These are phyloP conservation scores for Apis florea DNA, from an alignment of 1,140 invertebrate genomes.

Conservation along the genomic window DNA sequence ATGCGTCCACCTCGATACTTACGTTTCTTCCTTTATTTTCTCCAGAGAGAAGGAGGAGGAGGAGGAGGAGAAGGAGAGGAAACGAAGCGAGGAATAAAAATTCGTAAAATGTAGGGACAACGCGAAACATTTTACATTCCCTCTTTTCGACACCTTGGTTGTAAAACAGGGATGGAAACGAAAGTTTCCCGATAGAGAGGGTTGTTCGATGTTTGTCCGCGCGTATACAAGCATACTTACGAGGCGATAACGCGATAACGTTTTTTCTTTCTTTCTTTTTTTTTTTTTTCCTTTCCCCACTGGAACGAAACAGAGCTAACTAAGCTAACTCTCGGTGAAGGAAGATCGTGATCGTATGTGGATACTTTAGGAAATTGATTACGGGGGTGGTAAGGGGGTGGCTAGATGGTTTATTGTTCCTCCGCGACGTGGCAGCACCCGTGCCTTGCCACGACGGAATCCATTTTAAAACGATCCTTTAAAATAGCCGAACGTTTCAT, in stretches of 20 bases:
- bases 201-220: no score
- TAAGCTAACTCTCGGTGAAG: slow-evolving; percentile 17
- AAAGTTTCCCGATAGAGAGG: no score
- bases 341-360: slow-evolving; percentile 64
- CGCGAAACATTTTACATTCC: background rate
- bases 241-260: no score
- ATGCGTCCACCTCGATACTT: background rate
- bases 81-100: background rate
- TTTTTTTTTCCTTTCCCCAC: no score
- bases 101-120: background rate
- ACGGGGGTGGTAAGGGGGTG: slow-evolving; percentile 65
- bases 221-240: no score
- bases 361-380: slow-evolving; percentile 75
- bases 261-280: no score
- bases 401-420: slow-evolving; percentile 71
- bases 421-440: slow-evolving; percentile 78
- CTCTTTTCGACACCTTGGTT: no score
- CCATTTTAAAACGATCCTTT: slow-evolving; percentile 40
- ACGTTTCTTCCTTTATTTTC: background rate
- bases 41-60: background rate
- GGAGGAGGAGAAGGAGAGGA: no score
- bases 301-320: background rate
- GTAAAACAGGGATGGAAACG: no score
- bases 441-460: slow-evolving; percentile 68
- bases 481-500: background rate